These are phyloP conservation scores for Sebastes hopkinsi DNA, from an alignment of 2,797 vertebrate genomes.

Conservation along the genomic window DNA sequence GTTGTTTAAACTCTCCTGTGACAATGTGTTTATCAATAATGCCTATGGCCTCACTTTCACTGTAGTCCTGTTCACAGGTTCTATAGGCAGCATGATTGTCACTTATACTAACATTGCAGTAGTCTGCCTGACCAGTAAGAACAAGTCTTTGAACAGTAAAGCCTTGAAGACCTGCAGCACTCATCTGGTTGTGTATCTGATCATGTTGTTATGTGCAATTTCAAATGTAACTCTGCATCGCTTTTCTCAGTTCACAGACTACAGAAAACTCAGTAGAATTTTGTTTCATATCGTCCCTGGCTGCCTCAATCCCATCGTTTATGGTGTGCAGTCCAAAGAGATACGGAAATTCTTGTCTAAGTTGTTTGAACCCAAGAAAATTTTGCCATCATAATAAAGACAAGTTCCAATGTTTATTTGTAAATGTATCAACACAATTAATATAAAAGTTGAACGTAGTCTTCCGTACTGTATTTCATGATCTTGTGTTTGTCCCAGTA, in stretches of 20 bases:
- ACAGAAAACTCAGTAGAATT: slow-evolving; percentile 30
- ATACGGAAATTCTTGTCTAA: not conserved
- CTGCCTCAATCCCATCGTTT: slow-evolving; percentile 53
- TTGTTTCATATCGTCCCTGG: slow-evolving; percentile 36
- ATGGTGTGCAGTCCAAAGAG: slow-evolving; percentile 56
- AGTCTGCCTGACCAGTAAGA: slow-evolving; percentile 55
- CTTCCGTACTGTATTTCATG: not conserved
- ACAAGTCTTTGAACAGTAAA: slow-evolving; percentile 49
- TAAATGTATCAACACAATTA: not conserved
- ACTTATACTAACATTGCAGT: slow-evolving; percentile 72
- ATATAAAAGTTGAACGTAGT: not conserved
- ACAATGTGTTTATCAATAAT: not conserved
- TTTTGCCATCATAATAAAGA: not conserved
- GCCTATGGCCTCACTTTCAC: not conserved
- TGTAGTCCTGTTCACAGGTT: slow-evolving; percentile 23
- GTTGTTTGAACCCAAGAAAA: not conserved
- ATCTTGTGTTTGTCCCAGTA: not conserved
- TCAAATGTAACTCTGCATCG: slow-evolving; percentile 39
- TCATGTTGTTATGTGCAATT: slow-evolving; percentile 31
- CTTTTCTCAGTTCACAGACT: slow-evolving; percentile 31
- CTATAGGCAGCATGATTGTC: slow-evolving; percentile 50
- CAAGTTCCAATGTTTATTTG: not conserved
- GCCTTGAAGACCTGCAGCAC: slow-evolving; percentile 67
- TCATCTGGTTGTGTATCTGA: slow-evolving; percentile 58
- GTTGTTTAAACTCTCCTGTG: slow-evolving; percentile 73